Evolutionary conservation across 2,888 invertebrate genomes (phyloP).

Genomic region (Strigamia maritima): DNA sequence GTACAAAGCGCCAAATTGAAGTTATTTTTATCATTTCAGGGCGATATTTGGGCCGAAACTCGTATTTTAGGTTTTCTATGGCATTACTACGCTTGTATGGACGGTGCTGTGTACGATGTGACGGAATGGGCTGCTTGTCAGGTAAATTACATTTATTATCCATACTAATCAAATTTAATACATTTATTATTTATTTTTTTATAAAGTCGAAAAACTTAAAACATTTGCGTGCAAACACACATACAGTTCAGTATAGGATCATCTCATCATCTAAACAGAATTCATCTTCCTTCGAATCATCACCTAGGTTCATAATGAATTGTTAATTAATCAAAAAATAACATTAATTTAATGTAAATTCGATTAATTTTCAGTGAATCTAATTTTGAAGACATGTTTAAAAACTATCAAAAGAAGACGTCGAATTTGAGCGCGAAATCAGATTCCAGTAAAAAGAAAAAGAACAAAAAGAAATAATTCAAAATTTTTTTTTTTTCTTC

Average conservation of each 20-base stretch:
- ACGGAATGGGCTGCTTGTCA: constrained; percentile 97
- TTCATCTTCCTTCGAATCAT: constrained; percentile 41
- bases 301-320: constrained; percentile 3
- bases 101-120: constrained; percentile 90
- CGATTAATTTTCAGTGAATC: constrained; percentile 60
- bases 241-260: constrained; percentile 84
- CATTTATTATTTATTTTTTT: constrained; percentile 47
- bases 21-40: constrained; percentile 60
- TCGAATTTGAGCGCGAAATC: constrained; percentile 44
- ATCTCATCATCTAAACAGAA: constrained; percentile 61
- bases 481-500: neutral
- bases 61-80: constrained; percentile 78
- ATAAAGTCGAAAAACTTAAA: constrained; percentile 61
- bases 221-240: constrained; percentile 84
- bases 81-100: constrained; percentile 96
- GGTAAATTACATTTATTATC: no score
- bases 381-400: constrained; percentile 76
- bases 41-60: constrained; percentile 95
- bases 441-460: constrained; percentile 40
- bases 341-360: neutral
- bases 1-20: neutral
- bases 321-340: neutral
- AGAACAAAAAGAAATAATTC: constrained; percentile 30
- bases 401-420: constrained; percentile 62
- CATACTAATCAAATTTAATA: no score